Evolutionary conservation across 2,888 invertebrate species (phyloP).

Genomic region (Pyrgus malvae): DNA sequence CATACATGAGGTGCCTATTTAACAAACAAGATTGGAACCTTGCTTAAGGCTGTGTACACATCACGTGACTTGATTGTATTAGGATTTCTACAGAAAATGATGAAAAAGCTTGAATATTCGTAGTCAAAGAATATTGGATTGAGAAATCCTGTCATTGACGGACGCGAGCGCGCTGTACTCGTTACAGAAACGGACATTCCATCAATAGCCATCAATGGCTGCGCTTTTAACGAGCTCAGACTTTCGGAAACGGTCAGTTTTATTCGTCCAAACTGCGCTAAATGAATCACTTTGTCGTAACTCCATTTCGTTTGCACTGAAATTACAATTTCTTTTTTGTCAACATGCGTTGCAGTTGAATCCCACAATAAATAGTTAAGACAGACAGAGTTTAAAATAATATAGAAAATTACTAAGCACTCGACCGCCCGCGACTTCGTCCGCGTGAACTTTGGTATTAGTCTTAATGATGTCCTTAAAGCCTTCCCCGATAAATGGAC

Average conservation of each 20-base stretch:
- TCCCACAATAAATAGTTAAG: too few species aligned
- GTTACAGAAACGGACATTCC: conserved; percentile 52
- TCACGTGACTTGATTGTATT: too few species aligned
- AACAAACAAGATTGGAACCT: too few species aligned
- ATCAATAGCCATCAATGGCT: conserved; percentile 47
- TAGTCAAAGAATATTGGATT: conserved; percentile 30
- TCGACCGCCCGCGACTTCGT: too few species aligned
- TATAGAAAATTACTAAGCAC: too few species aligned
- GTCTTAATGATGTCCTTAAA: too few species aligned
- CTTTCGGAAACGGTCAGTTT: conserved; percentile 44
- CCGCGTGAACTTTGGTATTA: too few species aligned
- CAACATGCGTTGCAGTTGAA: too few species aligned
- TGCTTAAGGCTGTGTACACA: too few species aligned
- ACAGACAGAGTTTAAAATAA: too few species aligned
- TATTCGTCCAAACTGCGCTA: conserved; percentile 28
- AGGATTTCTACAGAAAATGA: conserved; percentile 17
- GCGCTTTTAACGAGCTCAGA: conserved; percentile 54
- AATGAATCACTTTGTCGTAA: conserved; percentile 40
- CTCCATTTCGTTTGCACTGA: conserved; percentile 35
- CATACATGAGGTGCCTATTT: too few species aligned
- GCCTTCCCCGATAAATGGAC: too few species aligned
- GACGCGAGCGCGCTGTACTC: conserved; percentile 53
- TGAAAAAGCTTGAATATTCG: conserved; percentile 11
- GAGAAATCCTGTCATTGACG: conserved; percentile 57
- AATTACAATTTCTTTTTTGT: conserved; percentile 17